A percentile compares a stretch with the other conserved stretches of the same genome.
Conservation (phyloP, 2,888 invertebrate species). For the Heteromyza rotundicornis region DNA sequence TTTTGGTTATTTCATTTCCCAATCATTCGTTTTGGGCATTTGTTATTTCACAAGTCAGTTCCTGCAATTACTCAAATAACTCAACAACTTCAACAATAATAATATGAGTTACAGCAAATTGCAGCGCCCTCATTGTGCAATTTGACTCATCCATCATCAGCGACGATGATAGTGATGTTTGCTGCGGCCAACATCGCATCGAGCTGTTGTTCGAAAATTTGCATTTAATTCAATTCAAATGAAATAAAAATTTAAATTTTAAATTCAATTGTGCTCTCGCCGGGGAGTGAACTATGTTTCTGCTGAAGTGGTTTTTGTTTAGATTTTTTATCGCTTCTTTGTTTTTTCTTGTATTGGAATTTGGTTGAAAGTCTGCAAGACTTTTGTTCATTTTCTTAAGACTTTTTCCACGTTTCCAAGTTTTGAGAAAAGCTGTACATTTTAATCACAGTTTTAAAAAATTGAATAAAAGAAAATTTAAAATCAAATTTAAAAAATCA, state of each 20-base stretch:
- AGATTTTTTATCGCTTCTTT: neutral
- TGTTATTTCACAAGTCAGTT: slow-evolving; percentile 5
- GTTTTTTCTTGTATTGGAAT: too few relatives aligned
- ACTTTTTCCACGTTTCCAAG: too few relatives aligned
- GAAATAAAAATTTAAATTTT: slow-evolving; percentile 42
- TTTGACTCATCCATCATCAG: slow-evolving; percentile 31
- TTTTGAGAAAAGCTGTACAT: too few relatives aligned
- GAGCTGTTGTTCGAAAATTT: slow-evolving; percentile 38
- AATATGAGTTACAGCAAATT: slow-evolving; percentile 29
- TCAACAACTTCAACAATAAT: slow-evolving; percentile 21
- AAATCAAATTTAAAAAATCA: too few relatives aligned
- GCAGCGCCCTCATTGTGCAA: slow-evolving; percentile 28
- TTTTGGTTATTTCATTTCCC: too few relatives aligned
- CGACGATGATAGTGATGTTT: neutral
- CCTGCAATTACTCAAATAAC: slow-evolving; percentile 13
- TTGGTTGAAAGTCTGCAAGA: too few relatives aligned
- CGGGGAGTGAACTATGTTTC: neutral
- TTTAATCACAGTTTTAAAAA: too few relatives aligned
- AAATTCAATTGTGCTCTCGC: slow-evolving; percentile 14
- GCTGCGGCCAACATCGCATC: neutral
- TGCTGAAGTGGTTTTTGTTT: neutral
- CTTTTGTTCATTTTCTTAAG: too few relatives aligned
- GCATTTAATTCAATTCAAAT: slow-evolving; percentile 54
- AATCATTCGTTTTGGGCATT: too few relatives aligned
- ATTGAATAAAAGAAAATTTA: too few relatives aligned